phyloP scores from a whole-genome alignment of 1,140 invertebrate species.

The Trichonephila inaurata region DNA sequence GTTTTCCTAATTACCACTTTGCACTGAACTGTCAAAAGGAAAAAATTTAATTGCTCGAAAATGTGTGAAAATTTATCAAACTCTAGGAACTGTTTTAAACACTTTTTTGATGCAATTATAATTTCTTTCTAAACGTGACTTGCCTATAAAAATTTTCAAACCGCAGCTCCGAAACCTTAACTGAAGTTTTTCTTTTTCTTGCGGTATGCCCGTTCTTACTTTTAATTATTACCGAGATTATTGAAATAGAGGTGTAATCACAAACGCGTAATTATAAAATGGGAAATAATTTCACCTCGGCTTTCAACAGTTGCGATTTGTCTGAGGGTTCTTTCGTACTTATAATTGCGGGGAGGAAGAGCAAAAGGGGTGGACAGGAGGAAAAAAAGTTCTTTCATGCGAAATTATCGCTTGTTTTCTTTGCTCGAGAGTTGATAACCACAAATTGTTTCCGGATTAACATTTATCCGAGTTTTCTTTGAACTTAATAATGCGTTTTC shows the following conservation, averaged over 20 bases:
- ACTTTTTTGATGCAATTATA: constrained; percentile 47
- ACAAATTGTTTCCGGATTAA: constrained; percentile 59
- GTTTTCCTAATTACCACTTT: not conserved
- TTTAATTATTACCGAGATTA: constrained; percentile 44
- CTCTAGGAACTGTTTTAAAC: constrained; percentile 27
- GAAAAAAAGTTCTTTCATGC: not conserved
- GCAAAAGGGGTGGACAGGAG: not conserved
- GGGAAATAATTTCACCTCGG: constrained; percentile 13
- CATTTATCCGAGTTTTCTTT: constrained; percentile 50
- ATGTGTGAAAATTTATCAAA: not conserved
- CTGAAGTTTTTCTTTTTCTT: not conserved
- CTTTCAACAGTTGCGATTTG: constrained; percentile 40
- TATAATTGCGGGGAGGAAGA: constrained; percentile 22
- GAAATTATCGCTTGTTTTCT: not conserved
- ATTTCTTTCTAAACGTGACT: constrained; percentile 63
- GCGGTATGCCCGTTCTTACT: not conserved
- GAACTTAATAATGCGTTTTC: constrained; percentile 38
- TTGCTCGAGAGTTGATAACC: not conserved
- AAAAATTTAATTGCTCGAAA: constrained; percentile 27
- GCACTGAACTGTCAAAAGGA: not conserved
- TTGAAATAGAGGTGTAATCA: constrained; percentile 51
- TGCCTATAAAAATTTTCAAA: constrained; percentile 50
- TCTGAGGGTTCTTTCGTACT: not conserved
- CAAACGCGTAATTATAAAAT: constrained; percentile 52
- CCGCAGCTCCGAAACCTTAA: not conserved